Evolutionary conservation across 2,888 invertebrate genomes (phyloP).

Genomic region (Hyposoter dolosus): DNA sequence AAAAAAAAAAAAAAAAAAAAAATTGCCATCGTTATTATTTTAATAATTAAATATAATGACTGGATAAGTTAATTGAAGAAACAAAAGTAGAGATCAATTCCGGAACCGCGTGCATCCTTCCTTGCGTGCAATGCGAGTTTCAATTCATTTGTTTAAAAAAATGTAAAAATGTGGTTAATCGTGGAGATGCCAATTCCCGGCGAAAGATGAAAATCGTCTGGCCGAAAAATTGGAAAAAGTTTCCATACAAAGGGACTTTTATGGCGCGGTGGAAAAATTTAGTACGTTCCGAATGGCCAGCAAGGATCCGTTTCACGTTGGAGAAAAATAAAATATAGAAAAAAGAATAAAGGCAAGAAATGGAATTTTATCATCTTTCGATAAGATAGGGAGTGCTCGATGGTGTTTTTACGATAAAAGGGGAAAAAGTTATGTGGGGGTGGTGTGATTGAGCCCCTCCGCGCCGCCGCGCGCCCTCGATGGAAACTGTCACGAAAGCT

Average conservation of each 20-base stretch:
- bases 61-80: not conserved
- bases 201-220: not conserved
- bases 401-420: conserved; percentile 23
- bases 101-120: not conserved
- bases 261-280: not conserved
- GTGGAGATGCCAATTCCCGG: not conserved
- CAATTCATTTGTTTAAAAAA: not conserved
- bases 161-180: not conserved
- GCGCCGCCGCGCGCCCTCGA: not conserved
- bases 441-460: not conserved
- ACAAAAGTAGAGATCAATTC: not conserved
- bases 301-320: conserved; percentile 2
- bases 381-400: conserved; percentile 25
- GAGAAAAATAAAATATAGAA: conserved; percentile 3
- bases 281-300: not conserved
- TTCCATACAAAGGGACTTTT: not conserved
- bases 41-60: not conserved
- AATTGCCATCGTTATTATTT: not conserved
- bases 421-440: not conserved
- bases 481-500: conserved; percentile 29
- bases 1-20: no score
- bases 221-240: not conserved
- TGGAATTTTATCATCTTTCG: conserved; percentile 11
- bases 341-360: not conserved
- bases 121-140: no score